Evolutionary conservation across 2,888 invertebrate species (phyloP).

Genomic region (Sphinx pinastri): DNA sequence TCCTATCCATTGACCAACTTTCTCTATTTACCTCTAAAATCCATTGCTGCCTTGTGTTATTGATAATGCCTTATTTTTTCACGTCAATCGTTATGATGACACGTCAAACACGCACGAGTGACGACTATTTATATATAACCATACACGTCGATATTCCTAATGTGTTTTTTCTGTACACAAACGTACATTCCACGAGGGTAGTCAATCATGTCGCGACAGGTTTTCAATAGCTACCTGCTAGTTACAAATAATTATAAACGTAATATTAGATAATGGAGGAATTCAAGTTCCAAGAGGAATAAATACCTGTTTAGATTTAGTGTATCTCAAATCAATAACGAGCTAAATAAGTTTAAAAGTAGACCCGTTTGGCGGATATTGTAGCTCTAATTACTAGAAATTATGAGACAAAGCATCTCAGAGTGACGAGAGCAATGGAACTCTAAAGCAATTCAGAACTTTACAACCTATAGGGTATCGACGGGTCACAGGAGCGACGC

Average conservation of each 20-base stretch:
- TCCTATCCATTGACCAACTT: neutral
- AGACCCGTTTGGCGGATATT: too few species aligned
- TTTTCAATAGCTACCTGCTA: conserved; percentile 45
- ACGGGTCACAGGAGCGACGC: too few species aligned
- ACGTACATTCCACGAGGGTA: conserved; percentile 67
- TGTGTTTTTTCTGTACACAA: conserved; percentile 56
- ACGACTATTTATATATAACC: conserved; percentile 1
- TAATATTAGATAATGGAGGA: too few species aligned
- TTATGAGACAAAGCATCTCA: too few species aligned
- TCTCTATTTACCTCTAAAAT: neutral
- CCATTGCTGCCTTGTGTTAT: neutral
- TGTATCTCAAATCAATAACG: too few species aligned
- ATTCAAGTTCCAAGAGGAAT: too few species aligned
- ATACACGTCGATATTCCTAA: conserved; percentile 40
- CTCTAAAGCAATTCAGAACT: too few species aligned
- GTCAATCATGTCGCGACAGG: conserved; percentile 59
- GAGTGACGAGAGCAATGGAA: too few species aligned
- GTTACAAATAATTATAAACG: neutral
- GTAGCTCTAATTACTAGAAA: too few species aligned
- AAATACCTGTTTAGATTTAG: too few species aligned
- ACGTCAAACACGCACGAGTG: neutral
- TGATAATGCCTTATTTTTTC: neutral
- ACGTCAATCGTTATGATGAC: neutral
- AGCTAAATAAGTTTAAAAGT: too few species aligned
- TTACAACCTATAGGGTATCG: too few species aligned